A percentile compares a stretch with the other conserved stretches of the same genome.
Evolutionary conservation across 2,113 vertebrate genomes (phyloP).

Genomic region (Capreolus pygargus): DNA sequence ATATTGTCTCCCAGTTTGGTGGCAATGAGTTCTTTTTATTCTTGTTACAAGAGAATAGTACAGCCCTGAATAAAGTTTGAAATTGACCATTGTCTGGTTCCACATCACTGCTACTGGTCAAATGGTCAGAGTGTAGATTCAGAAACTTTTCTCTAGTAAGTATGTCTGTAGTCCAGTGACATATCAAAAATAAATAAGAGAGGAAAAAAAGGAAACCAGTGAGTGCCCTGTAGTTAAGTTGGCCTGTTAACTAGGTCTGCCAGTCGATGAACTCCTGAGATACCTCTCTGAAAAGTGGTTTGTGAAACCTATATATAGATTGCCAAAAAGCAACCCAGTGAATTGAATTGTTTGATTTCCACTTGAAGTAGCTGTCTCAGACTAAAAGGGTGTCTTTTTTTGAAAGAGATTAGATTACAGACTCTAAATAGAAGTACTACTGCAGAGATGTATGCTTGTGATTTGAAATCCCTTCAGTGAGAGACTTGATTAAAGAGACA

Average conservation of each 20-base stretch:
- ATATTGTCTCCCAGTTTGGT: neutral
- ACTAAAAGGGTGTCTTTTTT: constrained; percentile 42
- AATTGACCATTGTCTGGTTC: neutral
- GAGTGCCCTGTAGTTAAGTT: constrained; percentile 56
- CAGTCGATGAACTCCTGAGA: constrained; percentile 71
- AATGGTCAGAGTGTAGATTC: neutral
- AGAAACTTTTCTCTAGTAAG: constrained; percentile 48
- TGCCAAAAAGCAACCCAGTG: constrained; percentile 54
- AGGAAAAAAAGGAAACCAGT: neutral
- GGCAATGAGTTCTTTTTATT: neutral
- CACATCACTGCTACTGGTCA: neutral
- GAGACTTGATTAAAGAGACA: constrained; percentile 57
- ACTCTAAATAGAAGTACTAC: constrained; percentile 46
- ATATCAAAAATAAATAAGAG: constrained; percentile 10
- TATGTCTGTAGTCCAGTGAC: neutral
- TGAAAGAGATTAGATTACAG: constrained; percentile 40
- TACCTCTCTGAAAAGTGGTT: constrained; percentile 50
- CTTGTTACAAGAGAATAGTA: neutral
- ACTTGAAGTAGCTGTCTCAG: constrained; percentile 43
- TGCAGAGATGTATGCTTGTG: constrained; percentile 48
- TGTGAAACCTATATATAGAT: constrained; percentile 70
- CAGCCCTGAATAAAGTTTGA: neutral
- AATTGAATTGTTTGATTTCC: constrained; percentile 71
- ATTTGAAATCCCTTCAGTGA: constrained; percentile 63
- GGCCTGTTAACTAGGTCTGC: constrained; percentile 69